Conservation (phyloP, 2,113 vertebrate genomes). For the Oophaga pumilio region DNA sequence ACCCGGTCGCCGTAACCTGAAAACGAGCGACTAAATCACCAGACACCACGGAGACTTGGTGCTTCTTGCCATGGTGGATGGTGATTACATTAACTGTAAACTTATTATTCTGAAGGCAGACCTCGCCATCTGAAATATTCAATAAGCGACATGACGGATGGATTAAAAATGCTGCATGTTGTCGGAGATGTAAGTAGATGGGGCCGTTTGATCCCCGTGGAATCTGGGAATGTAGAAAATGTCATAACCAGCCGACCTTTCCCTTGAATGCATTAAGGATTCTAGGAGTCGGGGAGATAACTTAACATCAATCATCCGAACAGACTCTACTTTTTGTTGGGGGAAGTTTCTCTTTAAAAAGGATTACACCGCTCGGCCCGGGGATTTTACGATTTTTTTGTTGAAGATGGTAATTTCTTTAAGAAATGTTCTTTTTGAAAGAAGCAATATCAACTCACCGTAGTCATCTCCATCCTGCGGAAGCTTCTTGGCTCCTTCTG, state of each 20-base stretch:
- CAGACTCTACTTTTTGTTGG: slow-evolving; percentile 31
- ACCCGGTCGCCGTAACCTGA: not conserved
- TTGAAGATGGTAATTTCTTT: slow-evolving; percentile 37
- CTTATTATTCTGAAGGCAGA: slow-evolving; percentile 27
- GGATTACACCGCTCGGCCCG: not conserved
- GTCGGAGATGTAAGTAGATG: slow-evolving; percentile 35
- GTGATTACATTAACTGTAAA: not conserved
- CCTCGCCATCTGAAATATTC: not conserved
- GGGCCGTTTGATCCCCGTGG: slow-evolving; percentile 42
- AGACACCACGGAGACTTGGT: not conserved
- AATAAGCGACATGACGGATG: slow-evolving; percentile 28
- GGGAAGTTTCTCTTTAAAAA: slow-evolving; percentile 2
- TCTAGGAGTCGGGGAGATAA: slow-evolving; percentile 40
- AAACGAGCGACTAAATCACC: not conserved
- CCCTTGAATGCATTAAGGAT: slow-evolving; percentile 33
- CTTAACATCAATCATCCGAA: slow-evolving; percentile 50
- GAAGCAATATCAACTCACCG: not conserved
- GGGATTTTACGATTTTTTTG: slow-evolving; percentile 7
- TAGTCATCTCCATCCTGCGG: not conserved
- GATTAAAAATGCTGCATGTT: slow-evolving; percentile 38
- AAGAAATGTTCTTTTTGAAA: slow-evolving; percentile 2
- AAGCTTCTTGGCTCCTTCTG: not conserved
- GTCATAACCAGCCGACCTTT: slow-evolving; percentile 45
- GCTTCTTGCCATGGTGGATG: slow-evolving; percentile 6
- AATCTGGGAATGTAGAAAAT: slow-evolving; percentile 41